A percentile compares a stretch with the other conserved stretches of the same genome.
phyloP scores from a whole-genome alignment of 2,888 invertebrate genomes.

The Steinernema hermaphroditum region DNA sequence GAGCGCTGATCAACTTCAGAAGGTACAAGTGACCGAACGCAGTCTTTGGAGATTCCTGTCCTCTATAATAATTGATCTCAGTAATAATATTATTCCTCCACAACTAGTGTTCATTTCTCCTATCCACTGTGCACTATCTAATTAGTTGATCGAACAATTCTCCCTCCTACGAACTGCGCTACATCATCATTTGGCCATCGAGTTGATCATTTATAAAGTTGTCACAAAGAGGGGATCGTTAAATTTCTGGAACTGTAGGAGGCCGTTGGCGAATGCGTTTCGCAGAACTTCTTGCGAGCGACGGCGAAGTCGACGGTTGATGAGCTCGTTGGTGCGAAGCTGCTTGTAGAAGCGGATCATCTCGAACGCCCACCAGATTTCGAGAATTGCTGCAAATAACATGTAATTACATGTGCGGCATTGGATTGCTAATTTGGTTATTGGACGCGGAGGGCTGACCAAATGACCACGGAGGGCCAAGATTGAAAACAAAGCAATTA shows the following conservation, averaged over 20 bases:
- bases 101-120: not conserved
- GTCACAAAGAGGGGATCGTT: constrained; percentile 8
- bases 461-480: not conserved
- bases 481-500: not conserved
- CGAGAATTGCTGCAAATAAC: not conserved
- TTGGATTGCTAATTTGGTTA: not conserved
- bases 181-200: not conserved
- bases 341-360: constrained; percentile 26
- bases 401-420: not conserved
- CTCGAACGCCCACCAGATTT: constrained; percentile 21
- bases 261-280: constrained; percentile 16
- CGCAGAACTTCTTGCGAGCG: not conserved
- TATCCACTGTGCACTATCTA: not conserved
- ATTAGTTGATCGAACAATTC: not conserved
- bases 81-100: too few species aligned
- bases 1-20: constrained; percentile 15
- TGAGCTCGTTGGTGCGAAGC: constrained; percentile 15
- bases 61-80: not conserved
- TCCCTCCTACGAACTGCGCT: not conserved
- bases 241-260: constrained; percentile 6
- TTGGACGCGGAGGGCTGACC: too few species aligned
- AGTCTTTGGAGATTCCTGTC: not conserved
- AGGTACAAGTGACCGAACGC: constrained; percentile 8
- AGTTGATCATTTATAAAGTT: not conserved
- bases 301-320: constrained; percentile 15